Base-by-base conservation (phyloP, 2,888 invertebrate genomes). In the Lampropteryx suffumata region DNA sequence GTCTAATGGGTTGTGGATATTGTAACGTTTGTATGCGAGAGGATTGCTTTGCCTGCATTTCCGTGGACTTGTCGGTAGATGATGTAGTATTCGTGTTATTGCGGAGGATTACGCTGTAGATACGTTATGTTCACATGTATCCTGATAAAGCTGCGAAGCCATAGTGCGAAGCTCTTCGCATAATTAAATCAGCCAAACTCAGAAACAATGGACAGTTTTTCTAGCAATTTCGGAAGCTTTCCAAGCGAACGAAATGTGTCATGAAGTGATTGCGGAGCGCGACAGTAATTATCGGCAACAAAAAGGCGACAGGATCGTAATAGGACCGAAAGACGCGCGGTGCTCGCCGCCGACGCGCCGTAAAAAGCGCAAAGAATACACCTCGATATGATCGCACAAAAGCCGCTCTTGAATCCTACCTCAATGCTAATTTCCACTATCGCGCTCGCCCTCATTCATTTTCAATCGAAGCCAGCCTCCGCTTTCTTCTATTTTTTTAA, bases 361-460 rank as follows among this genome's bases (percentile, higher is more conserved):
- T 87, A 88, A 88, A 89, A 89, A 89, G 88, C 87, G 85, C 89
- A 89, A 89, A 90, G 88, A 89, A 90, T 88, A 90, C 89, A 87
- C 84, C 85, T 87, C 84, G 90, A 90, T 90, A 89, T 89, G 88
- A 90, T 90, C 90, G 84, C 89, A 90, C 90, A 90, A 91, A 90
- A 84, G 82, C 84, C 88, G 89, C 86, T 85, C 76, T 87, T 84
- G 87, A 82, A 84, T 87, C 87, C 86, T 84, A 80, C 84, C 84
- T 86, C 90, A 82, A 91, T 91, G 91, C 91, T 91, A 91, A 91
- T 91, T 91, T 90, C 90, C 88, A 88, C 90, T 90, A 90, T 90
- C 90, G 89, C 84, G 82, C 76, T 84, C 89, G 84, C 83, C 80
- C 89, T 89, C 90, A 88, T 89, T 90, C 90, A 89, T 90, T 90